phyloP scores from a whole-genome alignment of 2,888 invertebrate species.

The Torymus texanus region DNA sequence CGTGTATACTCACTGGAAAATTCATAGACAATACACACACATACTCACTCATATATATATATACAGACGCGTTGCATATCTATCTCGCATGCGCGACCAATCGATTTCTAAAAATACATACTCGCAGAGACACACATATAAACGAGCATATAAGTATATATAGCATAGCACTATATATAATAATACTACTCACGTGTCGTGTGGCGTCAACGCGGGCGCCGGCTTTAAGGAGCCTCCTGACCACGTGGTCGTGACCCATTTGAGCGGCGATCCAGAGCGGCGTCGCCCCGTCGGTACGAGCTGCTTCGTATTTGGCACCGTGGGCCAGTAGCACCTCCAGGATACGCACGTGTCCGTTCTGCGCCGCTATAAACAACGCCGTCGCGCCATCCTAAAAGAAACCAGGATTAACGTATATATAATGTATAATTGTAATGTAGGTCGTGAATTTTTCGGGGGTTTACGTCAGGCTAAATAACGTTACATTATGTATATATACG shows the following conservation, averaged over 20 bases:
- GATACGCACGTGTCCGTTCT: conserved; percentile 93
- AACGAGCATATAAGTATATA: conserved; percentile 1
- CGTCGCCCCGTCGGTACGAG: conserved; percentile 89
- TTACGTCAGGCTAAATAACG: too few species aligned
- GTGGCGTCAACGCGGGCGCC: conserved; percentile 88
- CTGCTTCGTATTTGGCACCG: conserved; percentile 85
- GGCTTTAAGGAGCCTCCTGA: conserved; percentile 84
- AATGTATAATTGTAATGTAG: too few species aligned
- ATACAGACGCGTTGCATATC: background rate
- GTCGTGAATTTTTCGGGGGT: too few species aligned
- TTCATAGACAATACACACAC: too few species aligned
- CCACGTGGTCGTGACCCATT: conserved; percentile 93
- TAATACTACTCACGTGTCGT: conserved; percentile 80
- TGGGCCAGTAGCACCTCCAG: conserved; percentile 83
- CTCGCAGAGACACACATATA: background rate
- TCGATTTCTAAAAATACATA: conserved; percentile 33
- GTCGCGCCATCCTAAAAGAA: conserved; percentile 88
- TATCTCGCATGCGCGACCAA: conserved; percentile 19
- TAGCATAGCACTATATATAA: conserved; percentile 6
- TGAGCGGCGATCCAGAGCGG: conserved; percentile 96
- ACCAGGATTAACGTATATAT: background rate
- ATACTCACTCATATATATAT: too few species aligned
- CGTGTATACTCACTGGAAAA: background rate
- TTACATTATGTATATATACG: too few species aligned
- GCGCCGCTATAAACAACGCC: conserved; percentile 93